phyloP scores from a whole-genome alignment of 2,888 invertebrate genomes.

The Autographa pulchrina region DNA sequence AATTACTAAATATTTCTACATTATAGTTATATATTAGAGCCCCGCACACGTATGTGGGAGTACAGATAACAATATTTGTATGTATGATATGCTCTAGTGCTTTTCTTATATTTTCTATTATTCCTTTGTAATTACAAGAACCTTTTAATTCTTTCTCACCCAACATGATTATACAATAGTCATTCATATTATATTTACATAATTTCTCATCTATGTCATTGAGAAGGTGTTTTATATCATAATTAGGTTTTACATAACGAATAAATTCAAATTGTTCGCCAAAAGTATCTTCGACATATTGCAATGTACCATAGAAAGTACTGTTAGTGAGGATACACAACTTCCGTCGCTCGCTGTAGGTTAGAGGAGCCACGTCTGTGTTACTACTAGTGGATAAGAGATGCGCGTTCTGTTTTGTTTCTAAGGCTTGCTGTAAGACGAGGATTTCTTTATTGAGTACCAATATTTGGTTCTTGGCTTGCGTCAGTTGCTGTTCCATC shows the following conservation, averaged over 20 bases:
- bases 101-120: too few species aligned
- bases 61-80: slow-evolving; percentile 8
- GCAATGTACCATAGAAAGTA: slow-evolving; percentile 5
- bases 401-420: too few species aligned
- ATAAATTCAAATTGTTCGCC: slow-evolving; percentile 2
- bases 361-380: too few species aligned
- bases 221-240: slow-evolving; percentile 8
- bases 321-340: slow-evolving; percentile 11
- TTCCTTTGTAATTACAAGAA: too few species aligned
- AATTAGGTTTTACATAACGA: slow-evolving; percentile 8
- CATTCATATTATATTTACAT: too few species aligned
- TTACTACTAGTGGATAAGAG: too few species aligned
- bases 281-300: slow-evolving; percentile 6
- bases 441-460: too few species aligned
- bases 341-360: background rate
- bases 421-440: too few species aligned
- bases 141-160: too few species aligned
- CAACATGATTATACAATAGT: too few species aligned
- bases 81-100: background rate
- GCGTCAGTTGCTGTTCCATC: too few species aligned
- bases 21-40: slow-evolving; percentile 6
- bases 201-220: background rate
- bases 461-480: too few species aligned
- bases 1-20: slow-evolving; percentile 5
- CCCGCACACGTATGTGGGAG: background rate